A percentile compares a stretch with the other conserved stretches of the same genome.
Conservation (phyloP, 2,113 vertebrate species). For the Albula goreensis region DNA sequence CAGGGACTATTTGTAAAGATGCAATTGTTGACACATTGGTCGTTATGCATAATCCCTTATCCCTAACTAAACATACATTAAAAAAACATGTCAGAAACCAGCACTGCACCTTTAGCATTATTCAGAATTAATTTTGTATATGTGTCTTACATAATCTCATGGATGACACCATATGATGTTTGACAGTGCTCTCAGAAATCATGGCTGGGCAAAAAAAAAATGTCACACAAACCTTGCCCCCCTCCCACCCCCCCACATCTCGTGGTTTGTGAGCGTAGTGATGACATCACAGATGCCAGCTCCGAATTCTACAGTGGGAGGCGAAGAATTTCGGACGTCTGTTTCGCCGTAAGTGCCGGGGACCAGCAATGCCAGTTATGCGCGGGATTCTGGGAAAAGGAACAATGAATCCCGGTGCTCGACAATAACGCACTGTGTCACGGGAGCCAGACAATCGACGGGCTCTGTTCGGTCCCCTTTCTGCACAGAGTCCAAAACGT, state of each 20-base stretch:
- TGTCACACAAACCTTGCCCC: not conserved
- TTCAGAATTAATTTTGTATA: not conserved
- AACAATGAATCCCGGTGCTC: conserved; percentile 58
- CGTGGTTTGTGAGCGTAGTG: conserved; percentile 19
- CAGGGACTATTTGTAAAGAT: no score
- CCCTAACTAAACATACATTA: no score
- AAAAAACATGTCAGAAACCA: not conserved
- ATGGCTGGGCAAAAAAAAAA: not conserved
- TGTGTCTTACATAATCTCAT: not conserved
- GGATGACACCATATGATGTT: not conserved
- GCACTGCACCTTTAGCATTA: not conserved
- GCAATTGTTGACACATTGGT: no score
- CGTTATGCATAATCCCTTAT: no score
- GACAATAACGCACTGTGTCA: conserved; percentile 68
- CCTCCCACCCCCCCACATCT: conserved; percentile 8
- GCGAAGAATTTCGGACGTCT: conserved; percentile 74
- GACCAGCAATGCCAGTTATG: conserved; percentile 74
- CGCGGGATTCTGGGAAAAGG: conserved; percentile 65
- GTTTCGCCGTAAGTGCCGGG: conserved; percentile 53
- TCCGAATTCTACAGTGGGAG: conserved; percentile 66
- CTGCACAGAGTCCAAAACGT: conserved; percentile 51
- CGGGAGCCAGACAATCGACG: conserved; percentile 63
- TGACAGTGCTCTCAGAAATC: not conserved
- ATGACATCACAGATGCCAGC: conserved; percentile 65
- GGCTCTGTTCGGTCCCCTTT: conserved; percentile 67